Evolutionary conservation across 1,140 invertebrate genomes (phyloP).

Genomic region (Scaptomyza graminum): DNA sequence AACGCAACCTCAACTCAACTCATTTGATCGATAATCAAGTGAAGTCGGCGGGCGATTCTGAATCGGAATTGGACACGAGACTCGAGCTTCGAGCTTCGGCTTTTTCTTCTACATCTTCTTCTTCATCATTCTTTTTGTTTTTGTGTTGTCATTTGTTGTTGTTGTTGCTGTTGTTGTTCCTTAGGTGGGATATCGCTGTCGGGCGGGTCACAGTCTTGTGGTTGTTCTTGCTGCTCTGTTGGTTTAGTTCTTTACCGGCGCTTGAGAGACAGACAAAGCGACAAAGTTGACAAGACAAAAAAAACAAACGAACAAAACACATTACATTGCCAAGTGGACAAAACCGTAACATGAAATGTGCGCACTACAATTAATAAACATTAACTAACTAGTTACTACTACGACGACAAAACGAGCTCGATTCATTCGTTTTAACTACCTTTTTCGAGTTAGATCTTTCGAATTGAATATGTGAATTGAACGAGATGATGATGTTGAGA

Average conservation of each 20-base stretch:
- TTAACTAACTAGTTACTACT: neutral
- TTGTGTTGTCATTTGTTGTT: constrained; percentile 34
- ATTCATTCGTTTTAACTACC: constrained; percentile 16
- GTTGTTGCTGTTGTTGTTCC: constrained; percentile 38
- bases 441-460: constrained; percentile 12
- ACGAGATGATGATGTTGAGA: too few species aligned
- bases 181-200: constrained; percentile 36
- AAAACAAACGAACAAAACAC: constrained; percentile 13
- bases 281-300: constrained; percentile 13
- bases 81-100: constrained; percentile 13
- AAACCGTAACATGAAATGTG: constrained; percentile 68
- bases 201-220: constrained; percentile 69
- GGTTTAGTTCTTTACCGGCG: constrained; percentile 74
- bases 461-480: constrained; percentile 32
- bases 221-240: constrained; percentile 58
- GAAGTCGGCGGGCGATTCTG: constrained; percentile 11
- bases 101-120: constrained; percentile 13
- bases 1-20: constrained; percentile 6
- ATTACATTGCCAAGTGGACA: constrained; percentile 27
- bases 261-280: constrained; percentile 56
- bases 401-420: too few species aligned
- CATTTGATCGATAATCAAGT: constrained; percentile 45
- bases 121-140: constrained; percentile 2
- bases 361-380: constrained; percentile 38
- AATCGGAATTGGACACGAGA: constrained; percentile 27